Conservation (phyloP, 2,888 invertebrate species). For the Melinaea marsaeus region DNA sequence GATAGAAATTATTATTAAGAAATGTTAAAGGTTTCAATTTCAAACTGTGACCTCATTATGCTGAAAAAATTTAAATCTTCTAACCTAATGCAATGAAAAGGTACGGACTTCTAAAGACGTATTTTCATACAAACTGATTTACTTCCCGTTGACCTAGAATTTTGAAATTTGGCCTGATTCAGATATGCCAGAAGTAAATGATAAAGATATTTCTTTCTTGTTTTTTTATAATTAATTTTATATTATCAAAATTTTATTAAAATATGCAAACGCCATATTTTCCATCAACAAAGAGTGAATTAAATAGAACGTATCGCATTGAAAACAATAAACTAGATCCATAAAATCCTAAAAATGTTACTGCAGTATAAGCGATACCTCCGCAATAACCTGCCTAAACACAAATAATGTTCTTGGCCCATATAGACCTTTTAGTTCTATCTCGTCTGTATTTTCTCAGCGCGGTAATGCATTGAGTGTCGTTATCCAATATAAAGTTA, state of each 20-base stretch:
- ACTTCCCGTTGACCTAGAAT: constrained; percentile 8
- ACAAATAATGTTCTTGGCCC: constrained; percentile 8
- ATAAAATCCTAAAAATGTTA: constrained; percentile 7
- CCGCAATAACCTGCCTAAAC: constrained; percentile 7
- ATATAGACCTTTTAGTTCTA: constrained; percentile 7
- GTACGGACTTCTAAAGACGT: no score
- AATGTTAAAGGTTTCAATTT: no score
- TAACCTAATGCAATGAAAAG: no score
- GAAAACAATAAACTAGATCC: constrained; percentile 4
- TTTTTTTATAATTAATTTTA: no score
- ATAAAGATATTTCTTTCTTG: no score
- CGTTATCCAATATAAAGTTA: background rate
- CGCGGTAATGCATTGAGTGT: constrained; percentile 3
- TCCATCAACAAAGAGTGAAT: background rate
- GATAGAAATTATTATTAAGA: no score
- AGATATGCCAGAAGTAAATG: no score
- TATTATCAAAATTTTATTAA: no score
- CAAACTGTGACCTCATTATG: no score
- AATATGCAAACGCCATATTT: no score
- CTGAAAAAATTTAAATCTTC: no score
- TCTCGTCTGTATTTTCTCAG: constrained; percentile 4
- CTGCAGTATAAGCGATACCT: constrained; percentile 5
- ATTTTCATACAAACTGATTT: background rate
- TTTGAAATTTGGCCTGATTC: background rate
- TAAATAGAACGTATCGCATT: background rate